Percentiles rank a stretch among this genome's conserved stretches.
Conservation (phyloP, 2,888 invertebrate genomes). For the Phengaris arion region DNA sequence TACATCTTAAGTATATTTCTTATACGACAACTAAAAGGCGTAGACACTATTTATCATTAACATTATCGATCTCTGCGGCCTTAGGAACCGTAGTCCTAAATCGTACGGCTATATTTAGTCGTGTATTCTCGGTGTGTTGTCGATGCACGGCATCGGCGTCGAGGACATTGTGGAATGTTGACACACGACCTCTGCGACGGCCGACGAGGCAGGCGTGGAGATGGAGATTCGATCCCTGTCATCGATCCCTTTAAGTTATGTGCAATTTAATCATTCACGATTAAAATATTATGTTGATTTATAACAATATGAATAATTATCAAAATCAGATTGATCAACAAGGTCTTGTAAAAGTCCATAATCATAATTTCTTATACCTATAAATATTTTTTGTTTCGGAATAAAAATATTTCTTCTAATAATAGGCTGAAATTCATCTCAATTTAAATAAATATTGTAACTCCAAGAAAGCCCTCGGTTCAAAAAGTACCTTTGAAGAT, state of each 20-base stretch:
- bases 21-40: neutral
- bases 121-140: neutral
- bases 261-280: neutral
- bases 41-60: conserved; percentile 1
- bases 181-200: conserved; percentile 13
- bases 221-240: conserved; percentile 15
- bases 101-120: too few relatives aligned
- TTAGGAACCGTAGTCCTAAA: neutral
- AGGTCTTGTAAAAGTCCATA: too few relatives aligned
- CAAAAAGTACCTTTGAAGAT: neutral
- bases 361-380: too few relatives aligned
- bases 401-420: too few relatives aligned
- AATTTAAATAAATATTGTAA: too few relatives aligned
- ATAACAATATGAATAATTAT: too few relatives aligned
- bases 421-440: too few relatives aligned
- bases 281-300: neutral
- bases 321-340: too few relatives aligned
- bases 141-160: neutral
- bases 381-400: too few relatives aligned
- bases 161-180: conserved; percentile 10
- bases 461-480: too few relatives aligned
- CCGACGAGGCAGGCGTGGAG: neutral
- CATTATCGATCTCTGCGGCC: neutral
- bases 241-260: neutral
- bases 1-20: neutral